Evolutionary conservation across 1,140 invertebrate genomes (phyloP), one percentile per base, ranked within the genome.

Genomic region (Daktulosphaira vitifoliae): DNA sequence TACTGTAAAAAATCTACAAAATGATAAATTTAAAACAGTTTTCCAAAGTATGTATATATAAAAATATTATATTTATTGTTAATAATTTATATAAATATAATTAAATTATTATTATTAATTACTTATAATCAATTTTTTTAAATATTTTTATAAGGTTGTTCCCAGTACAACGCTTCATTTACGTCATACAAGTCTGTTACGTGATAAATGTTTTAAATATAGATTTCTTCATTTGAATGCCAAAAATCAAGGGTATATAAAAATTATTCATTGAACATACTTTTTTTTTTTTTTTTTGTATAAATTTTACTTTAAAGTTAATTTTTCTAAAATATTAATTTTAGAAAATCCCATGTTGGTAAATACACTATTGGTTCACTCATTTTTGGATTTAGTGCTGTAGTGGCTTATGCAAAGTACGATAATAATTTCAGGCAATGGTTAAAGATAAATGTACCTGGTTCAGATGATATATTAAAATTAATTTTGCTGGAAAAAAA

Each of bases 401-500:
- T 77, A 68, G 70, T 80, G 64, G 69, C 73, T 3, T 84, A 83
- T 72, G 84, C 82, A 25, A 87, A 86, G 77, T 83, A 81, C 69
- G 81, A 86, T 73, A 77, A 80, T 48, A 80, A 84, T 48, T 82
- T 87, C 68, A 78, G 86, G 66, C 79, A 80, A 70, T 80, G 76
- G 71, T 72, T 88, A 3, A 81, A 82, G 71, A 76, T 80, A 39
- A 85, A 85, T 74, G 78, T 81, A 38, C 86, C 87, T 59, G 83
- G 80, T 51, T 80, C 82, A 2, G 82, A 87, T 69, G 73, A 80
- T 20, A 74, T 85, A n/a, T 79, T 89, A 44, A 81, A 82, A 68
- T 74, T 86, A 53, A 78, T 85, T 0, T 82, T 84, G 66, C 79
- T 82, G 70, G 86, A 88, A 73, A 82, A 87, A 68, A 75, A 77